These are phyloP conservation scores for Rhyacichthys aspro DNA, from an alignment of 2,797 vertebrate species.

Conservation along the genomic window DNA sequence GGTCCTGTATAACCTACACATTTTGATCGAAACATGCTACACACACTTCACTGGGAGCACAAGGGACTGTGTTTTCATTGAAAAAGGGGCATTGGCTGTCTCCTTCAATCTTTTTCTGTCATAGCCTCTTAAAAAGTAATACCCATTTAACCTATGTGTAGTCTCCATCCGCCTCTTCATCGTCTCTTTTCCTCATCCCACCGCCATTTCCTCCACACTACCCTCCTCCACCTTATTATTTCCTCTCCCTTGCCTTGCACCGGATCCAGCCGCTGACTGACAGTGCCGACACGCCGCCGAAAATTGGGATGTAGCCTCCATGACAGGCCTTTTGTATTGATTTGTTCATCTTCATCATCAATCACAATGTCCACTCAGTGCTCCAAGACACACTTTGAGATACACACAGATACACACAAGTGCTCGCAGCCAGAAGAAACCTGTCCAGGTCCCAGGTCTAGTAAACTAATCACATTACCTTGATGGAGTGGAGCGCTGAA, in stretches of 20 bases:
- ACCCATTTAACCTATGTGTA: too few relatives aligned
- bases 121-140: too few relatives aligned
- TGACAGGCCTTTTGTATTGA: slow-evolving; percentile 72
- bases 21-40: too few relatives aligned
- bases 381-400: slow-evolving; percentile 19
- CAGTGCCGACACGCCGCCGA: slow-evolving; percentile 50
- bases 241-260: slow-evolving; percentile 16
- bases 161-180: slow-evolving; percentile 10
- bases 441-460: slow-evolving; percentile 45
- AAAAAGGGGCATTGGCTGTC: too few relatives aligned
- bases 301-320: slow-evolving; percentile 69
- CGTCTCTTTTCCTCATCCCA: slow-evolving; percentile 16
- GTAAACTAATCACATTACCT: slow-evolving; percentile 69
- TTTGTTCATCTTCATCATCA: slow-evolving; percentile 68
- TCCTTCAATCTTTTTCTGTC: too few relatives aligned
- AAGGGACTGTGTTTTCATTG: too few relatives aligned
- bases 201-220: slow-evolving; percentile 30
- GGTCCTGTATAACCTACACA: too few relatives aligned
- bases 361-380: slow-evolving; percentile 51
- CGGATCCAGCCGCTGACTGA: slow-evolving; percentile 47
- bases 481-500: slow-evolving; percentile 65
- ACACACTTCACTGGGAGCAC: too few relatives aligned
- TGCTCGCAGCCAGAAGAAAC: slow-evolving; percentile 32
- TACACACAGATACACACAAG: slow-evolving; percentile 8
- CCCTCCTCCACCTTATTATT: slow-evolving; percentile 25